Conservation (phyloP, 2,113 vertebrate species). For the Athene noctua region DNA sequence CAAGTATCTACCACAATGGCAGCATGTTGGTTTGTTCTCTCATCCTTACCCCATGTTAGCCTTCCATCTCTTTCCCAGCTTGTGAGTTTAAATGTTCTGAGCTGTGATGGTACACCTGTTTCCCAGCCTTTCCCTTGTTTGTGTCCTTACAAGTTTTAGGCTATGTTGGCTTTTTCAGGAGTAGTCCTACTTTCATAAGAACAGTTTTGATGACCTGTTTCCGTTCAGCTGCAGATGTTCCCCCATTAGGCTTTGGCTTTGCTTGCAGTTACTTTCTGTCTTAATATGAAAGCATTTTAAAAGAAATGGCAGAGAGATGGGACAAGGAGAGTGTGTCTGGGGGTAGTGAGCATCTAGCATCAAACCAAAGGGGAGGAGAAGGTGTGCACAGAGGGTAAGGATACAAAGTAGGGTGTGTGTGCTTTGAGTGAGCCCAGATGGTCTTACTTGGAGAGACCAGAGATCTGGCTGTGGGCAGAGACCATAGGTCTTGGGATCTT, state of each 20-base stretch:
- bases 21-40: fast-evolving
- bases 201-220: background rate
- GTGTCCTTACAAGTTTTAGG: background rate
- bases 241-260: background rate
- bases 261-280: background rate
- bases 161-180: background rate
- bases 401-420: background rate
- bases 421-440: background rate
- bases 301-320: background rate
- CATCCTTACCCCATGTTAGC: background rate
- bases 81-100: background rate
- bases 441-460: background rate
- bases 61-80: background rate
- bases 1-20: background rate
- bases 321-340: background rate
- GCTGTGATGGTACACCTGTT: background rate
- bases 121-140: background rate
- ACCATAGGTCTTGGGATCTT: background rate
- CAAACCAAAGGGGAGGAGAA: fast-evolving
- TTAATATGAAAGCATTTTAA: background rate
- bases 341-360: too few species aligned
- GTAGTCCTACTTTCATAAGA: background rate
- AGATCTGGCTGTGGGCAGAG: background rate
- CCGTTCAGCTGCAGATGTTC: background rate
- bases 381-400: background rate